These are phyloP conservation scores for Microcebus ravelobensis DNA, from an alignment of 2,113 vertebrate species.

Conservation along the genomic window DNA sequence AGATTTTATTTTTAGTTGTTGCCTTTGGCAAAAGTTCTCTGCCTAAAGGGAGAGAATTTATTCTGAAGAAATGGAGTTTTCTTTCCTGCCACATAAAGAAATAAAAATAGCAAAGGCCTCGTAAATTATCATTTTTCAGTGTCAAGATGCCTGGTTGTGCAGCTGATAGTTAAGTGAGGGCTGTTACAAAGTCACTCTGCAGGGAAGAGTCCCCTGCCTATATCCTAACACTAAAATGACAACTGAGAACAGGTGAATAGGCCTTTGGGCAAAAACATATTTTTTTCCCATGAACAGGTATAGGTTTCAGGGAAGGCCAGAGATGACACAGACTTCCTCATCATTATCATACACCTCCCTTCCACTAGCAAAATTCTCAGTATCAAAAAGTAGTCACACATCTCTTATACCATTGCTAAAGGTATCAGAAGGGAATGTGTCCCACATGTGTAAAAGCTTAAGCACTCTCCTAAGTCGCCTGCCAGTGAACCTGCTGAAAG, in stretches of 20 bases:
- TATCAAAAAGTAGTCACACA: neutral
- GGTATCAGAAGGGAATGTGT: neutral
- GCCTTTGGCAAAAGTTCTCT: slow-evolving; percentile 75
- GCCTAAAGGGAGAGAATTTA: slow-evolving; percentile 73
- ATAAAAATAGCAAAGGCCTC: slow-evolving; percentile 72
- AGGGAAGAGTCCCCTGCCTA: slow-evolving; percentile 11
- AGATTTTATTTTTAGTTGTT: slow-evolving; percentile 78
- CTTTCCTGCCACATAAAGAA: slow-evolving; percentile 71
- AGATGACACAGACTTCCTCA: slow-evolving; percentile 13
- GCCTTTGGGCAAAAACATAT: slow-evolving; percentile 31
- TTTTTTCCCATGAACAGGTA: neutral
- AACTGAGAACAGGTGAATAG: neutral
- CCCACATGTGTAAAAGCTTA: neutral
- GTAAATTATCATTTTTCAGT: slow-evolving; percentile 67
- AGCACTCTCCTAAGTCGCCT: neutral
- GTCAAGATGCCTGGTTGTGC: slow-evolving; percentile 48
- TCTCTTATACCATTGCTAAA: neutral
- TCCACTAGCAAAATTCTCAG: slow-evolving; percentile 16
- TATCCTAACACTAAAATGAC: slow-evolving; percentile 37
- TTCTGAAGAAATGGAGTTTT: slow-evolving; percentile 63
- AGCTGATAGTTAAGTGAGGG: neutral
- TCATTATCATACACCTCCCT: neutral
- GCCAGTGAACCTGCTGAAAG: neutral
- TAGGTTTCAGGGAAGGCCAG: slow-evolving; percentile 37
- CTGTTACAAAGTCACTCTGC: slow-evolving; percentile 55